Base-by-base conservation (phyloP, 2,113 vertebrate species). In the Dasyornis broadbenti region DNA sequence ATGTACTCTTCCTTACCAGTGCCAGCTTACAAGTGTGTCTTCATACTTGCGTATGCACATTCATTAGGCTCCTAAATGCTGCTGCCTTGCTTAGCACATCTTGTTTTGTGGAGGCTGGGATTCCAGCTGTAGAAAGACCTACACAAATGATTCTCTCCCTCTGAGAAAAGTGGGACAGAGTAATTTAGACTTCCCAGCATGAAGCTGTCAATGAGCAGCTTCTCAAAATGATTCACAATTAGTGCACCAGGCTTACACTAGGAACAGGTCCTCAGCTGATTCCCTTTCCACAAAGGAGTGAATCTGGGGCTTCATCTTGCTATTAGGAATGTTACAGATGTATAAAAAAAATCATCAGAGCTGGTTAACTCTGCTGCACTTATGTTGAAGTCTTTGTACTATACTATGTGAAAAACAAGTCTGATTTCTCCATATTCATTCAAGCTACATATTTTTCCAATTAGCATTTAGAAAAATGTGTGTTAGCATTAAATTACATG, bases 181-280 rank as follows among this genome's bases (percentile, higher is more conserved):
- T 71, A 86, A 89, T 94, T 96, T 86, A 96, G 77, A 82, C 75
- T 93, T 95, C 92, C 56, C 79, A 95, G 82, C 68, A 24, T 78
- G 92, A 95, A 72, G 45, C 42, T 78, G 45, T 94, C 89, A 90
- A 86, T 84, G 63, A 95, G 72, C 69, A 78, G 31, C 75, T 97
- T 94, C 82, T 81, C 64, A 96, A 94, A 97, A 94, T 73, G 86
- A 78, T 65, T 87, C 83, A 94, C 84, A 53, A 82, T 91, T 97
- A 92, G 89, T 84, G 64, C 49, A 77, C 49, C 9, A 75, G n/a
- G 37, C 61, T 86, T 90, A 83, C 72, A 53, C 60, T 19, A 92
- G 40, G 40, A 94, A 60, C 35, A 31, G 37, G n/a, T 35, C 90
- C 70, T 96, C 81, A 69, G 1, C 37, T 82, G 77, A 82, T 94